phyloP scores from a whole-genome alignment of 2,797 vertebrate genomes.

The Telmatherina bonti region DNA sequence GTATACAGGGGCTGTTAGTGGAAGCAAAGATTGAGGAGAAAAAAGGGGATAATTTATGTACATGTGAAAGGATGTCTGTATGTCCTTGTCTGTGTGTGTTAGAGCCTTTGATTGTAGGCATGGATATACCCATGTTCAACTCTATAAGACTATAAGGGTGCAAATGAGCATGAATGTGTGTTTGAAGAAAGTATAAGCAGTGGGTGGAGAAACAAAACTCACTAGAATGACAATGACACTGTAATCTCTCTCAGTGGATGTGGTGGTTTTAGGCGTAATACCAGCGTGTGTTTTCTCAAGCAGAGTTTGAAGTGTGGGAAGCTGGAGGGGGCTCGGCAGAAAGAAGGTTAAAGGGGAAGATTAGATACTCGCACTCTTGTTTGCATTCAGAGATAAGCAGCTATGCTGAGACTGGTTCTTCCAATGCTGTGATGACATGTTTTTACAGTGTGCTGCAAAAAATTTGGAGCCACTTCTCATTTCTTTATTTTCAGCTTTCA shows the following conservation, averaged over 20 bases:
- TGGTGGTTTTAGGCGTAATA: constrained; percentile 51
- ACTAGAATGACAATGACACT: constrained; percentile 74
- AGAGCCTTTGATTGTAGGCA: constrained; percentile 37
- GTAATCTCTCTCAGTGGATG: constrained; percentile 64
- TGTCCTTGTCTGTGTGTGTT: not conserved
- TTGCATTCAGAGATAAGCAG: constrained; percentile 70
- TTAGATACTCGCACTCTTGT: constrained; percentile 70
- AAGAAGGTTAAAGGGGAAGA: constrained; percentile 67
- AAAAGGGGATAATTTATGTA: constrained; percentile 32
- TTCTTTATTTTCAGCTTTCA: not conserved
- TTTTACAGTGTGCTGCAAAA: not conserved
- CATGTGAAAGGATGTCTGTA: constrained; percentile 10
- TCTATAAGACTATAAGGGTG: constrained; percentile 9
- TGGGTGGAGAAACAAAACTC: constrained; percentile 59
- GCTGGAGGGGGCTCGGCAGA: constrained; percentile 19
- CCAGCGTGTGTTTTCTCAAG: constrained; percentile 59
- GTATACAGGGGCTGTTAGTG: constrained; percentile 25
- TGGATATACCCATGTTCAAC: constrained; percentile 27
- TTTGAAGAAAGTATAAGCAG: constrained; percentile 32
- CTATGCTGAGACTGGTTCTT: constrained; percentile 56
- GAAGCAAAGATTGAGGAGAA: constrained; percentile 17
- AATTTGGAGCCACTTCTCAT: not conserved
- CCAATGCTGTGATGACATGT: constrained; percentile 58
- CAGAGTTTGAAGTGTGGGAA: constrained; percentile 58
- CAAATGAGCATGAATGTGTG: constrained; percentile 8